A percentile compares a stretch with the other conserved stretches of the same genome.
These are phyloP conservation scores for Argynnis bischoffii DNA, from an alignment of 2,888 invertebrate species.

Conservation along the genomic window DNA sequence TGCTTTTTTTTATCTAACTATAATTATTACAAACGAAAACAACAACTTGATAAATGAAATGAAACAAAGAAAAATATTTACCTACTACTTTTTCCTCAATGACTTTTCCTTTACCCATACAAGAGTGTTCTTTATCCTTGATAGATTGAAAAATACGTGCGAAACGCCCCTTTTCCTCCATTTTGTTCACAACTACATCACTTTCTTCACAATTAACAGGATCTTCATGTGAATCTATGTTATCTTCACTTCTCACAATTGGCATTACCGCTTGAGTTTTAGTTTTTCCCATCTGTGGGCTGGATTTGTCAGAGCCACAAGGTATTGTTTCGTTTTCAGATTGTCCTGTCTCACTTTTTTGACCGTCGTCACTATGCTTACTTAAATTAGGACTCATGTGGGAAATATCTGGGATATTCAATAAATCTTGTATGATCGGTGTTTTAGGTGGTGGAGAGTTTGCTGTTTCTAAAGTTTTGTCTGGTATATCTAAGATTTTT, in stretches of 20 bases:
- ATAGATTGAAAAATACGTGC: constrained; percentile 72
- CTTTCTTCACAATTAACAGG: constrained; percentile 56
- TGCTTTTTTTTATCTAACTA: too few relatives aligned
- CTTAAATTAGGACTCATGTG: constrained; percentile 71
- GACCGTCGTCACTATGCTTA: constrained; percentile 73
- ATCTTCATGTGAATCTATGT: constrained; percentile 58
- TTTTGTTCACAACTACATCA: constrained; percentile 67
- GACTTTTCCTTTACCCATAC: constrained; percentile 77
- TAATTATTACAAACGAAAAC: too few relatives aligned
- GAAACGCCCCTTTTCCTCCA: constrained; percentile 69
- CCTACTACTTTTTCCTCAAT: constrained; percentile 73
- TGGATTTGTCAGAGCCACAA: constrained; percentile 76
- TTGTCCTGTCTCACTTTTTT: constrained; percentile 71
- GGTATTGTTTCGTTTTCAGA: constrained; percentile 79
- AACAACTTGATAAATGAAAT: neutral
- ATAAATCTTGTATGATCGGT: constrained; percentile 68
- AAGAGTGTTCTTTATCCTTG: constrained; percentile 73
- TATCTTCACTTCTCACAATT: constrained; percentile 73
- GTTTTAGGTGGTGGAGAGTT: constrained; percentile 75
- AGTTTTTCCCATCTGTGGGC: constrained; percentile 68
- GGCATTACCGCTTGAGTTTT: constrained; percentile 79
- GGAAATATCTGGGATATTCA: constrained; percentile 68
- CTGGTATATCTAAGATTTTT: constrained; percentile 63
- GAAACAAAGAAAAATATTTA: constrained; percentile 44
- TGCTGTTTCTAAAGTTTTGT: constrained; percentile 59